Base-by-base conservation (phyloP, 30 jellyfish, hydroid and myxozoan genomes). In the Rhopilema esculentum region DNA sequence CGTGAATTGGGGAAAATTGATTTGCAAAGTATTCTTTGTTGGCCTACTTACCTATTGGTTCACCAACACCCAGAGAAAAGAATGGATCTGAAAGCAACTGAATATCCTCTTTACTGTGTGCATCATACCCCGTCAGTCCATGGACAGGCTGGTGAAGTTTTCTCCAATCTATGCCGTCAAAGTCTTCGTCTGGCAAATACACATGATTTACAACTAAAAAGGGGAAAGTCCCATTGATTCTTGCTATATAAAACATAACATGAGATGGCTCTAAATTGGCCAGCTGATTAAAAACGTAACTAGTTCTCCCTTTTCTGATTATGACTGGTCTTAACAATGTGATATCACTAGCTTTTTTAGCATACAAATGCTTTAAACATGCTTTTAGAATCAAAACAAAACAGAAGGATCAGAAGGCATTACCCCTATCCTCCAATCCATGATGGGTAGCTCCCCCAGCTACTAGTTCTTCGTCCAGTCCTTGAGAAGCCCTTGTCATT, bases 151-250 rank as follows among this genome's bases (percentile, higher is more conserved):
- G 87, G 53, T 84, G 92, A 18, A 69, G 65, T n/a, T 69, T 72
- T 32, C 66, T 76, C 92, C 92, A 84, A 31, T 84, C 92, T 28
- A 84, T 84, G 66, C 92, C 92, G 71, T 84, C 92, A 31, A 84
- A 84, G 65, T 84, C 92, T 64, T 84, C 92, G 64, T 71, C 80
- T 0, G 92, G 92, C 1, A 84, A 86, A 25, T 70, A 84, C 21
- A 84, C 92, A 57, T 71, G 92, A 24, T 72, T 84, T 4, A 66
- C 81, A 18, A 24, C 92, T 83, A 71, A 15, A 15, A 27, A 49
- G 49, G 16, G 50, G 63, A 27, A 68, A 61, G n/a, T 49, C 16
- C 29, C 0, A 16, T 6, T 29, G 16, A 69, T 12, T 9, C 24
- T 8, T n/a, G 74, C 24, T 9, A 51, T 15, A 51, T 9, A 51